Evolutionary conservation across 92 coral and sea anemone genomes (phyloP).

Genomic region (Ricordea florida): DNA sequence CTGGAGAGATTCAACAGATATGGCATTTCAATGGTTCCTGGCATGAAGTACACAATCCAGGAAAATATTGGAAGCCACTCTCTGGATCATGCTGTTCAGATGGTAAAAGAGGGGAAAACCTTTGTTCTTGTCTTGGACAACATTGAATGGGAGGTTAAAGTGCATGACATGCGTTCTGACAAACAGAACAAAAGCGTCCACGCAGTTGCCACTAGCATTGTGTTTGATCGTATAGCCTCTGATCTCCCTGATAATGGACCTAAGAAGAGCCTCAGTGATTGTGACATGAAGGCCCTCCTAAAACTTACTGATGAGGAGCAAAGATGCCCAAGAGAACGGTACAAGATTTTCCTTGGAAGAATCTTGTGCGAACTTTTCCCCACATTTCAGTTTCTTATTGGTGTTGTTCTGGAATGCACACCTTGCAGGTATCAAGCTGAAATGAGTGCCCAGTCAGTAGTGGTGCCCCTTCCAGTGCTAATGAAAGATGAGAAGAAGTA

Average conservation of each 20-base stretch:
- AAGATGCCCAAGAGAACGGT: conserved; percentile 40
- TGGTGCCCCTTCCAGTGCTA: conserved; percentile 64
- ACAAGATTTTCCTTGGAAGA: conserved; percentile 55
- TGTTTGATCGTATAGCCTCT: conserved; percentile 53
- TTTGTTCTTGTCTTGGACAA: conserved; percentile 53
- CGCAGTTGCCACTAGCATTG: conserved; percentile 70
- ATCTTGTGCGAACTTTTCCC: conserved; percentile 42
- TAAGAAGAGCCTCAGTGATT: conserved; percentile 20
- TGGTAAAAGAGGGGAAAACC: conserved; percentile 31
- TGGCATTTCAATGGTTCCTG: conserved; percentile 37
- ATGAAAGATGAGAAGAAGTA: conserved; percentile 70
- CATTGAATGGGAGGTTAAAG: conserved; percentile 56
- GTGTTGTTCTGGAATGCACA: conserved; percentile 25
- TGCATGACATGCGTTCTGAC: conserved; percentile 58
- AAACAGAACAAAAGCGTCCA: conserved; percentile 66
- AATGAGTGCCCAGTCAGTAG: conserved; percentile 50
- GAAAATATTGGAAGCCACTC: conserved; percentile 51
- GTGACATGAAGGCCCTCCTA: conserved; percentile 39
- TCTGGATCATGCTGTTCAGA: conserved; percentile 44
- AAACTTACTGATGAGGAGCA: conserved; percentile 40
- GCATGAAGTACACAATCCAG: conserved; percentile 44
- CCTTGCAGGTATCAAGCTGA: conserved; percentile 33
- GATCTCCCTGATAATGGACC: conserved; percentile 48
- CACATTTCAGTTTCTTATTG: conserved; percentile 36
- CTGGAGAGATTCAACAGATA: conserved; percentile 50